Base-by-base conservation (phyloP, 2,888 invertebrate species). In the Acleris literana region DNA sequence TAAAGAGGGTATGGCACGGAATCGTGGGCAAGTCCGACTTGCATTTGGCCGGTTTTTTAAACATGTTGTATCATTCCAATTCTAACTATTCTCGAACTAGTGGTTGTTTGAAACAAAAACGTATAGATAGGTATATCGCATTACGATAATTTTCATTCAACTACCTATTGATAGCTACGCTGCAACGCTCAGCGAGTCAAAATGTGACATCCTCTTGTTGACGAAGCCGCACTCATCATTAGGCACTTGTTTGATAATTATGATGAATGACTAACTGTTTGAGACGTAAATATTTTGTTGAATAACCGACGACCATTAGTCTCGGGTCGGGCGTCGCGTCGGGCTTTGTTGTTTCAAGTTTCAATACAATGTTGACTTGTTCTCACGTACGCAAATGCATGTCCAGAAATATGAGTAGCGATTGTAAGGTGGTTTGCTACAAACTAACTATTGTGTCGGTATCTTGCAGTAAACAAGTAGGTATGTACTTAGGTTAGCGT, bases 351-450 rank as follows among this genome's bases (percentile, higher is more conserved):
- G 65, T 64, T 64, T 39, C 52, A 53, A 70, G 71, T 33, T 33
- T 33, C 9, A 39, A 39, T 39, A 83, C 79, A 85, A 82, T 81
- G 82, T 80, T 69, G 72, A 75, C 79, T 82, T 86, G 84, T 87
- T 84, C 80, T 80, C 84, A 84, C 82, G 79, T 84, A 75, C 76
- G 76, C 76, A 72, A 74, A 76, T 81, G 81, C 83, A 82, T 82
- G 79, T 79, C 80, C 72, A 72, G 78, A 74, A 70, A 82, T 82
- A 83, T 82, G 83, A 83, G 78, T 70, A 70, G 68, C 80, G 77
- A 79, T 81, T 69, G 67, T 69, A 46, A 60, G 11, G 56, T 44
- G 25, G 46, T 17, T 7, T 46, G 25, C 55, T 29, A 56, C 39
- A 63, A 58, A 51, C 59, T 56, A 39, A 60, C 60, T 55, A 48